These are phyloP conservation scores for Ptilonorhynchus violaceus DNA, from an alignment of 2,113 vertebrate species.

Conservation along the genomic window DNA sequence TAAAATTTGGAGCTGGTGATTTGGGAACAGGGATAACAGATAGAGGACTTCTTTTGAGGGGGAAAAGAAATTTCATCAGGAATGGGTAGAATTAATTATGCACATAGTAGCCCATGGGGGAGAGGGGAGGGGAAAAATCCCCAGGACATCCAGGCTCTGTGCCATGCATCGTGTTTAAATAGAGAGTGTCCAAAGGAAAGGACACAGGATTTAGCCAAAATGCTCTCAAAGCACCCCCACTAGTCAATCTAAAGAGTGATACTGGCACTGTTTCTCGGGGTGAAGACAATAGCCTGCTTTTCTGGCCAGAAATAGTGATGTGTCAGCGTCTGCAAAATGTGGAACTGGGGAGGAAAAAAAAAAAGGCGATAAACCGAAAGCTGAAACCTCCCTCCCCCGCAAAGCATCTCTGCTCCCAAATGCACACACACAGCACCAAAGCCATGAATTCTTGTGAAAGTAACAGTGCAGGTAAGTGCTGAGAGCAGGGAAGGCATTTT, in stretches of 20 bases:
- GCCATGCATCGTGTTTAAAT: slow-evolving; percentile 24
- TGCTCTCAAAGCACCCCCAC: slow-evolving; percentile 43
- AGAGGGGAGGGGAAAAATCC: background rate
- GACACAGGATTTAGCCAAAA: slow-evolving; percentile 35
- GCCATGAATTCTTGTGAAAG: background rate
- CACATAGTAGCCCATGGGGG: background rate
- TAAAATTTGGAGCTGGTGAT: background rate
- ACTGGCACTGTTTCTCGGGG: slow-evolving; percentile 45
- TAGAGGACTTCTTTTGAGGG: background rate
- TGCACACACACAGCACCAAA: background rate
- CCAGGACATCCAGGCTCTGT: background rate
- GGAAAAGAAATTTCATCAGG: background rate
- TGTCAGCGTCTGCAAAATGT: slow-evolving; percentile 59
- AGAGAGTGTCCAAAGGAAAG: slow-evolving; percentile 6
- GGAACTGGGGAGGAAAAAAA: background rate
- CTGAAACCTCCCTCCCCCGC: background rate
- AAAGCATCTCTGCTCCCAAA: background rate
- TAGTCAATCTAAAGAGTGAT: slow-evolving; percentile 31
- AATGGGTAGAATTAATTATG: slow-evolving; percentile 36
- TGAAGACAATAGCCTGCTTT: slow-evolving; percentile 57
- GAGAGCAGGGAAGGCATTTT: background rate
- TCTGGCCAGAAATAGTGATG: slow-evolving; percentile 61
- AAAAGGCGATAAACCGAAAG: background rate
- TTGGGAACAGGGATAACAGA: background rate
- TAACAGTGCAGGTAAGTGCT: background rate